phyloP scores from a whole-genome alignment of 2,113 vertebrate genomes.

The Pelodiscus sinensis region DNA sequence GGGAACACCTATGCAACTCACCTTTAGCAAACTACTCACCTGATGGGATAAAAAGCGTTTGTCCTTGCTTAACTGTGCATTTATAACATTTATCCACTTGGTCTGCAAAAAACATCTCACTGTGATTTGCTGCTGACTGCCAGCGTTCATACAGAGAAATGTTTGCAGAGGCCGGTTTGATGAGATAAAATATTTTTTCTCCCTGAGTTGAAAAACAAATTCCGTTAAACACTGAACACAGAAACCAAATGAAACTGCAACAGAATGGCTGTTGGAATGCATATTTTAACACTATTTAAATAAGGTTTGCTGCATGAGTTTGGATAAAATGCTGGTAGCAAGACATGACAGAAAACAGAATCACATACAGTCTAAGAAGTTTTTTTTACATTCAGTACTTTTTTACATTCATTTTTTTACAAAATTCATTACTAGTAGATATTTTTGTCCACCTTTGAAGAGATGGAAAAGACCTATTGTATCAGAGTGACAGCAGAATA shows the following conservation, averaged over 20 bases:
- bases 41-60: conserved; percentile 96
- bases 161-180: conserved; percentile 96
- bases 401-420: background rate
- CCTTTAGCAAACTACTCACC: conserved; percentile 78
- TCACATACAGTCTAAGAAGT: background rate
- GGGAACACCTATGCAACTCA: background rate
- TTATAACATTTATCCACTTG: conserved; percentile 99
- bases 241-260: background rate
- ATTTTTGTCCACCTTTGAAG: background rate
- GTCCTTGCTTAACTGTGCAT: conserved; percentile 95
- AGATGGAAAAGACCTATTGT: background rate
- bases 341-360: background rate
- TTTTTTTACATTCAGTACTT: background rate
- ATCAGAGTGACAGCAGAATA: background rate
- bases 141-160: conserved; percentile 97
- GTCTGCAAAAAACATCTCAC: conserved; percentile 99
- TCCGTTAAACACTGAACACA: conserved; percentile 15
- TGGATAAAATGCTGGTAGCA: background rate
- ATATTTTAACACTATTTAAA: background rate
- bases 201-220: conserved; percentile 83
- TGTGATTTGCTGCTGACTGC: conserved; percentile 96
- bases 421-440: background rate
- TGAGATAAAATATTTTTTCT: conserved; percentile 99
- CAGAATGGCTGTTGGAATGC: background rate
- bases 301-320: background rate